Conservation (phyloP, 2,888 invertebrate species). For the Ferrisia virgata region DNA sequence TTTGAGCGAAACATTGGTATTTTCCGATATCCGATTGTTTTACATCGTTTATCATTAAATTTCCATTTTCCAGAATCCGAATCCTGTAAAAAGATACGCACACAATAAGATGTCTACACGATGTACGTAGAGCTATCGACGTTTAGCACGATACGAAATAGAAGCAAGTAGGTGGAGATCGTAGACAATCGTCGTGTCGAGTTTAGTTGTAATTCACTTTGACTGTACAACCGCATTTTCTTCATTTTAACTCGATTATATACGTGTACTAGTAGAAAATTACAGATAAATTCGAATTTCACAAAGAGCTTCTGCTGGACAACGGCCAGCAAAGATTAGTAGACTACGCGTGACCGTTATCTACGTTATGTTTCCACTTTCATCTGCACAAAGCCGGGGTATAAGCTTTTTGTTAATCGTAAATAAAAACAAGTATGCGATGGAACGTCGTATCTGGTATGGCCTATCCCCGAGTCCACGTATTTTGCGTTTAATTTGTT, state of each 20-base stretch:
- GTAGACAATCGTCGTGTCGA: neutral
- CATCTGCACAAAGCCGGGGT: neutral
- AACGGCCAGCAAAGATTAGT: neutral
- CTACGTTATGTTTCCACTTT: neutral
- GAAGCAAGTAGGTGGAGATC: neutral
- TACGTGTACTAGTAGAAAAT: neutral
- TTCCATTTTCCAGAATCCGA: slow-evolving; percentile 81
- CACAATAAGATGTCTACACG: neutral
- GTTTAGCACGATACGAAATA: neutral
- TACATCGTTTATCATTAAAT: slow-evolving; percentile 85
- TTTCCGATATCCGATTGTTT: slow-evolving; percentile 85
- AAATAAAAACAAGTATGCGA: neutral
- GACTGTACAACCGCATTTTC: neutral
- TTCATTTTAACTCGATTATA: slow-evolving; percentile 2
- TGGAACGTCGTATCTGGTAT: neutral
- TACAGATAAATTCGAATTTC: neutral
- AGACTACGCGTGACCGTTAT: neutral
- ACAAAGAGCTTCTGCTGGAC: neutral
- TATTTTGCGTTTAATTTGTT: neutral
- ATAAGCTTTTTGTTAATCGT: neutral
- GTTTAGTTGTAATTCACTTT: neutral
- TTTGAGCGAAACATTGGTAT: slow-evolving; percentile 88
- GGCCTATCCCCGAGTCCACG: neutral
- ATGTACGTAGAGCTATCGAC: neutral
- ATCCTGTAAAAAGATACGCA: slow-evolving; percentile 57